Conservation (phyloP, 1,140 invertebrate species). For the Orchestia grillus region DNA sequence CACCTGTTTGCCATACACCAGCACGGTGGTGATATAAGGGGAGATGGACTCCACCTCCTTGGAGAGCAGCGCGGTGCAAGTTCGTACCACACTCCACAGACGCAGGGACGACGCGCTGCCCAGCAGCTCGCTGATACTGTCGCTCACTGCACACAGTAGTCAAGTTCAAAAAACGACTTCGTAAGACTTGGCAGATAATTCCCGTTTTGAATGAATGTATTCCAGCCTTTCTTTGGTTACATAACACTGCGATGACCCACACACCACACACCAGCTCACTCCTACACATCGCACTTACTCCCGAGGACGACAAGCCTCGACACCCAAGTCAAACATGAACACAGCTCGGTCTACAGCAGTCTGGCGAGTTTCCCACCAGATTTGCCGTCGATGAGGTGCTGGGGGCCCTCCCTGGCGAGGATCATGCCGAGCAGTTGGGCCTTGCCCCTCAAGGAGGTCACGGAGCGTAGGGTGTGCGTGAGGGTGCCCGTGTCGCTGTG, state of each 20-base stretch:
- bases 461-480: constrained; percentile 79
- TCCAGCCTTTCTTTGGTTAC: neutral
- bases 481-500: constrained; percentile 81
- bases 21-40: constrained; percentile 95
- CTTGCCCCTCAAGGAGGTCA: constrained; percentile 82
- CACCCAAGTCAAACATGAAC: too few relatives aligned
- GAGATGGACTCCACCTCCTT: constrained; percentile 98
- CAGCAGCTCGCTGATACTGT: constrained; percentile 85
- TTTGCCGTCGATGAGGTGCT: constrained; percentile 80
- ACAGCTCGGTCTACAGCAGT: too few relatives aligned
- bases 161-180: neutral
- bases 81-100: constrained; percentile 94
- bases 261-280: too few relatives aligned
- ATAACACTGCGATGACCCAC: neutral
- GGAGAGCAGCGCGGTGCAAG: constrained; percentile 90
- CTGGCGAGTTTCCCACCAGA: constrained; percentile 71
- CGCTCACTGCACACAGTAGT: constrained; percentile 75
- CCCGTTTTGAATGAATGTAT: neutral
- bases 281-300: too few relatives aligned
- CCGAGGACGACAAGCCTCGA: too few relatives aligned
- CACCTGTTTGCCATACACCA: constrained; percentile 97
- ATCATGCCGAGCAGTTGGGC: constrained; percentile 89
- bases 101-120: constrained; percentile 87
- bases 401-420: constrained; percentile 83
- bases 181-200: neutral